Percentiles rank a stretch among this genome's conserved stretches.
Evolutionary conservation across 2,888 invertebrate species (phyloP).

Genomic region (Beris morrisii): DNA sequence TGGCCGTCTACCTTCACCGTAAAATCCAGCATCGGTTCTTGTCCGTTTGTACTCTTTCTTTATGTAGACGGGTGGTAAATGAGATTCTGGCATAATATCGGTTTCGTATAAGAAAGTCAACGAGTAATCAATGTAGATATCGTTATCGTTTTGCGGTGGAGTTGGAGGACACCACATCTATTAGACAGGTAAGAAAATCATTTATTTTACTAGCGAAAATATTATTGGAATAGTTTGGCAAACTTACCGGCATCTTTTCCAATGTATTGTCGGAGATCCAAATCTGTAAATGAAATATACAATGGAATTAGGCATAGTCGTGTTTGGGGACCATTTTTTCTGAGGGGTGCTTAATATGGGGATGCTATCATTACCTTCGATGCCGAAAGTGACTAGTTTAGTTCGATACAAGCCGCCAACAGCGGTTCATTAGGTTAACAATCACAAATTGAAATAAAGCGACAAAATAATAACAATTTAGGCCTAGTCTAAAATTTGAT

Average conservation of each 20-base stretch:
- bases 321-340: constrained; percentile 15
- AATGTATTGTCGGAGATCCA: constrained; percentile 73
- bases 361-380: too few species aligned
- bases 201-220: neutral
- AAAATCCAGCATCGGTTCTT: constrained; percentile 65
- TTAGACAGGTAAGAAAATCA: constrained; percentile 38
- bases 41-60: constrained; percentile 76
- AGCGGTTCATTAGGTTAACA: too few species aligned
- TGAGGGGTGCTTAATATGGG: neutral
- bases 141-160: constrained; percentile 90
- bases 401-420: too few species aligned
- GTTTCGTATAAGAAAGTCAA: constrained; percentile 83
- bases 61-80: constrained; percentile 77
- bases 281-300: constrained; percentile 60
- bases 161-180: constrained; percentile 98
- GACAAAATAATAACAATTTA: too few species aligned
- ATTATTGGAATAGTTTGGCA: constrained; percentile 4
- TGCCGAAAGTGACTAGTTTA: too few species aligned
- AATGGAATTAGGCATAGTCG: constrained; percentile 7
- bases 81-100: constrained; percentile 72
- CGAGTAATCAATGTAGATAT: constrained; percentile 86
- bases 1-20: constrained; percentile 61
- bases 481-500: too few species aligned
- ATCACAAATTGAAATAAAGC: too few species aligned
- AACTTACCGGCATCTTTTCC: constrained; percentile 81